These are phyloP conservation scores for Semicossyphus pulcher DNA, from an alignment of 2,113 vertebrate genomes.

Conservation along the genomic window DNA sequence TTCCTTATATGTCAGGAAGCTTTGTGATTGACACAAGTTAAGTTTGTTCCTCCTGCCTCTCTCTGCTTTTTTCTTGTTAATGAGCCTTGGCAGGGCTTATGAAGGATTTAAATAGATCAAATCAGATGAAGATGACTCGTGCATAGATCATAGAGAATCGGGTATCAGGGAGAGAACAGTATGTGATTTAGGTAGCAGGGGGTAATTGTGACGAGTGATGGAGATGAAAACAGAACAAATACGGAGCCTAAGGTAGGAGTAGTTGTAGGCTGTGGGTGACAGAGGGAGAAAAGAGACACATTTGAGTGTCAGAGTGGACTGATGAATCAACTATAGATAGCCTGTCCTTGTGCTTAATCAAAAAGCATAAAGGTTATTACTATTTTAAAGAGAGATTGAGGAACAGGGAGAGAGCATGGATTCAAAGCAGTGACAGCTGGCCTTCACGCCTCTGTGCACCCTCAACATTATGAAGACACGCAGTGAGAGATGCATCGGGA, in stretches of 20 bases:
- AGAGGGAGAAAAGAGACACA: background rate
- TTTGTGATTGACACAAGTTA: constrained; percentile 63
- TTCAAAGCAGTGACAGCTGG: constrained; percentile 38
- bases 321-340: constrained; percentile 13
- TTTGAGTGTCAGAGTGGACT: background rate
- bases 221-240: constrained; percentile 45
- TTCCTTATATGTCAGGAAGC: constrained; percentile 54
- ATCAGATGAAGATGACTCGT: constrained; percentile 49
- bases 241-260: constrained; percentile 8
- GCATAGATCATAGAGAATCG: constrained; percentile 62
- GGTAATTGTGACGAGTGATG: constrained; percentile 26
- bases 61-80: constrained; percentile 40
- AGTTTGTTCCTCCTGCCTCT: constrained; percentile 51
- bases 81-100: constrained; percentile 62
- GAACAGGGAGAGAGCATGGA: constrained; percentile 10
- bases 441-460: constrained; percentile 36
- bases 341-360: constrained; percentile 18
- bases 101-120: constrained; percentile 62
- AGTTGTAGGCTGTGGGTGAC: background rate
- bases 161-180: constrained; percentile 38
- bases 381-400: constrained; percentile 24
- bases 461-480: background rate
- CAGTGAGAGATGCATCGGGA: constrained; percentile 9
- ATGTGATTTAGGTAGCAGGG: constrained; percentile 47
- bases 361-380: constrained; percentile 22